Base-by-base conservation (phyloP, 2,888 invertebrate genomes). In the Seladonia tumulorum region DNA sequence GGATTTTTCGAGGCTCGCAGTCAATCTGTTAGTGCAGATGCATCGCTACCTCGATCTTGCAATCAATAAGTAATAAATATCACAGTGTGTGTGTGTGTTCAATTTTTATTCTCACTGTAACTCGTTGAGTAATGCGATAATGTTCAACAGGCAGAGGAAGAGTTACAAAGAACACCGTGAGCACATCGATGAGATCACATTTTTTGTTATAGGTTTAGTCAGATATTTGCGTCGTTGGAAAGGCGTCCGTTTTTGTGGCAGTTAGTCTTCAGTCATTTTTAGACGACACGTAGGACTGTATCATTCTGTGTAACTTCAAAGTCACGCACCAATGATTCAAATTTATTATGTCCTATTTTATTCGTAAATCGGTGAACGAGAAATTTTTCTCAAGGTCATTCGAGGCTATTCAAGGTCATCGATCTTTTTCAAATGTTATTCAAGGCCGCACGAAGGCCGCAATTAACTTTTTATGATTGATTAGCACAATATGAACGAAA, bases 141-240 rank as follows among this genome's bases (percentile, higher is more conserved):
- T 53, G 42, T 22, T 16, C 53, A 53, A 10, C 35, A 47, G 68
- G 35, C 39, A 10, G 63, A 66, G 35, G 35, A 75, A 76, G 57
- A 76, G 70, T 72, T 76, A 22, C 72, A 42, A 7, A n/a, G 22
- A 57, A 49, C n/a, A 4, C 42, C 18, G 70, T 76, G 76, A 73
- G 22, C 68, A 29, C 79, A 76, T 84, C 76, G 84, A 79, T 85
- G 85, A 85, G 57, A 84, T 85, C 85, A 85, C 42, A 79, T 76
- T 76, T 84, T 84, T 68, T 76, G 68, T 73, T 83, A 68, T 53
- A 75, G 29, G 12, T 53, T 79, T 76, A 79, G 73, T 84, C 84
- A 83, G 14, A 35, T 57, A 63, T 84, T 68, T 45, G 42, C 78
- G 60, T 60, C 49, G 35, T 47, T 76, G 18, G 8, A 73, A 73